Evolutionary conservation across 2,113 vertebrate species (phyloP).

Genomic region (Saimiri boliviensis): DNA sequence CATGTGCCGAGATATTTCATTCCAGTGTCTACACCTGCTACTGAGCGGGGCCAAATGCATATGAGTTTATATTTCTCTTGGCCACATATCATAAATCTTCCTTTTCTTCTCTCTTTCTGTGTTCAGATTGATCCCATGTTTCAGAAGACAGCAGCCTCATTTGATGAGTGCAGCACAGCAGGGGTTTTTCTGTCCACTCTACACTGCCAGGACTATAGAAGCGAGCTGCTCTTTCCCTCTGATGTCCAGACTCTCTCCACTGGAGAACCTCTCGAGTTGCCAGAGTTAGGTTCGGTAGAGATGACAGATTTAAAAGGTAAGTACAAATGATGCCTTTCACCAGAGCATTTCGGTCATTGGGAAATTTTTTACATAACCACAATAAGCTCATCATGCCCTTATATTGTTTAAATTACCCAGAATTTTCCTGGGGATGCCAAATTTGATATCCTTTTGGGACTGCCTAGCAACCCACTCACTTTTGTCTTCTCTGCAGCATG

Average conservation of each 20-base stretch:
- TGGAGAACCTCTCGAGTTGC: slow-evolving; percentile 65
- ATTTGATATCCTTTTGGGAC: background rate
- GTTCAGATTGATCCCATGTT: slow-evolving; percentile 88
- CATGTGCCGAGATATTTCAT: background rate
- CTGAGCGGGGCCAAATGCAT: background rate
- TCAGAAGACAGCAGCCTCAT: slow-evolving; percentile 90
- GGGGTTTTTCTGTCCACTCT: slow-evolving; percentile 92
- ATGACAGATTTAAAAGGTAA: slow-evolving; percentile 77
- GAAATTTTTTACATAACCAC: background rate
- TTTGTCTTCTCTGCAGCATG: background rate
- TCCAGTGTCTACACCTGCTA: fast-evolving
- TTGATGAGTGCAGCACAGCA: slow-evolving; percentile 91
- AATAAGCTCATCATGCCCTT: background rate
- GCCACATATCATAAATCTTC: fast-evolving
- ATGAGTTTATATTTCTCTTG: background rate
- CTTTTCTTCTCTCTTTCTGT: background rate
- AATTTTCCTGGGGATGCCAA: background rate
- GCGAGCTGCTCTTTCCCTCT: slow-evolving; percentile 90
- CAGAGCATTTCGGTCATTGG: background rate
- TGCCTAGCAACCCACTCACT: background rate
- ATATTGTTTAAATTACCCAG: background rate
- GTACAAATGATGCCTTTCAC: background rate
- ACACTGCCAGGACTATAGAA: slow-evolving; percentile 86
- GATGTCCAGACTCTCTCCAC: slow-evolving; percentile 87
- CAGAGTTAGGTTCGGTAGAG: slow-evolving; percentile 75